phyloP scores from a whole-genome alignment of 2,797 vertebrate genomes.

The Micromesistius poutassou region DNA sequence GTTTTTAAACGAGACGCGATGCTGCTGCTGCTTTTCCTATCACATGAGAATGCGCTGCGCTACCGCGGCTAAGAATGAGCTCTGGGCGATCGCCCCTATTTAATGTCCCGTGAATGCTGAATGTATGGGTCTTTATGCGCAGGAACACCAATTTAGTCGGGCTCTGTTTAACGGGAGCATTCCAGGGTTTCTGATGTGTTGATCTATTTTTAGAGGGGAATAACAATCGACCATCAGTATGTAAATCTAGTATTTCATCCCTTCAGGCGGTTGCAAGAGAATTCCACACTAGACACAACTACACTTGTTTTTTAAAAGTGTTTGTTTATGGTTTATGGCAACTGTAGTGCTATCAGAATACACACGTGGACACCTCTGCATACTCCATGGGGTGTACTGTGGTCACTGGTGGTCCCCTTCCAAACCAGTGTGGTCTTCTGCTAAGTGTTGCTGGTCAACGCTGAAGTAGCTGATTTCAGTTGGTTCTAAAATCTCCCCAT shows the following conservation, averaged over 20 bases:
- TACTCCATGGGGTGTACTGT: constrained; percentile 12
- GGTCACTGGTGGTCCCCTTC: constrained; percentile 26
- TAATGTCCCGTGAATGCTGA: constrained; percentile 58
- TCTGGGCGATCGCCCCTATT: constrained; percentile 47
- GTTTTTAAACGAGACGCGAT: constrained; percentile 48
- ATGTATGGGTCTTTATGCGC: constrained; percentile 47
- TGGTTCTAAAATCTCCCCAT: constrained; percentile 36
- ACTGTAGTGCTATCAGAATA: constrained; percentile 1
- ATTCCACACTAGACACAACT: background rate
- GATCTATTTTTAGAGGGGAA: constrained; percentile 37
- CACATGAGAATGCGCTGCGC: constrained; percentile 46
- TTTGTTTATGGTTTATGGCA: background rate
- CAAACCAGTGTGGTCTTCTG: background rate
- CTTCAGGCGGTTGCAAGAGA: background rate
- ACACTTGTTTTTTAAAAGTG: background rate
- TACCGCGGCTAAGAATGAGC: constrained; percentile 48
- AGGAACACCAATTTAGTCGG: constrained; percentile 33
- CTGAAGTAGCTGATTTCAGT: constrained; percentile 61
- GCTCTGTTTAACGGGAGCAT: constrained; percentile 65
- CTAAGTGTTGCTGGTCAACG: constrained; percentile 82
- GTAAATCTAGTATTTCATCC: background rate
- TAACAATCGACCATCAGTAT: background rate
- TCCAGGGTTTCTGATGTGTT: constrained; percentile 45
- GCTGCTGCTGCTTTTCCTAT: constrained; percentile 36
- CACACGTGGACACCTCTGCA: background rate